These are phyloP conservation scores for Scleropages formosus DNA, from an alignment of 2,797 vertebrate genomes.

Conservation along the genomic window DNA sequence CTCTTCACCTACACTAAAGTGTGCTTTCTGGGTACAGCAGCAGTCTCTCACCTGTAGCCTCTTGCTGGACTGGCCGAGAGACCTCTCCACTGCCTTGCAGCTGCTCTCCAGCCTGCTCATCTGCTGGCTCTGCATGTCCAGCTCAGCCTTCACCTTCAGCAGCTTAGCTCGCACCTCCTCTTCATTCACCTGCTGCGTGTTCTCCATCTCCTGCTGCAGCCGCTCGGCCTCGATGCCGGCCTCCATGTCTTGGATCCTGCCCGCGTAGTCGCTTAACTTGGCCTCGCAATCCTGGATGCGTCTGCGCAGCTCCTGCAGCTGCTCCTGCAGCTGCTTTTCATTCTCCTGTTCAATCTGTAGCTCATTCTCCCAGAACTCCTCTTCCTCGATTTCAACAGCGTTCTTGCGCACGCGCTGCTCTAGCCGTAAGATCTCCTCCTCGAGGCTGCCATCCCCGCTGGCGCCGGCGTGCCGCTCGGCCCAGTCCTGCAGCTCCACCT, in stretches of 20 bases:
- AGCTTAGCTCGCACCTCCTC: conserved; percentile 86
- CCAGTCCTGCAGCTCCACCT: conserved; percentile 80
- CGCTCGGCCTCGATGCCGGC: conserved; percentile 85
- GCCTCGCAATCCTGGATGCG: conserved; percentile 79
- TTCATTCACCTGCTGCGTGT: conserved; percentile 86
- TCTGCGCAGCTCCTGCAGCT: conserved; percentile 83
- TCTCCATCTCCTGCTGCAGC: conserved; percentile 81
- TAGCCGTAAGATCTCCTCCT: conserved; percentile 83
- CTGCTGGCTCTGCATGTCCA: conserved; percentile 88
- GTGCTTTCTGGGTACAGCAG: not conserved
- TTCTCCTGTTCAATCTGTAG: conserved; percentile 94
- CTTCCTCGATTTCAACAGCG: conserved; percentile 92
- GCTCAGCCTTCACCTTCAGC: conserved; percentile 81
- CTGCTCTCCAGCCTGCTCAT: conserved; percentile 88
- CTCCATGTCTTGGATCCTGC: conserved; percentile 78
- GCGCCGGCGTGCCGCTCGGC: conserved; percentile 65
- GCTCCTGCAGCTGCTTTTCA: conserved; percentile 90
- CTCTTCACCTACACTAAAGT: not conserved
- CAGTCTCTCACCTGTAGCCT: conserved; percentile 78
- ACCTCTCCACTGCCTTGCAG: conserved; percentile 87
- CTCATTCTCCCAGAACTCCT: conserved; percentile 97
- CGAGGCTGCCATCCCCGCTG: conserved; percentile 60
- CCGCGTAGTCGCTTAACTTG: conserved; percentile 80
- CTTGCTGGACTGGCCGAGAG: conserved; percentile 84
- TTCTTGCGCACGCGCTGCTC: conserved; percentile 91